Conservation (phyloP, 1,140 invertebrate species). For the Drosophila yakuba region DNA sequence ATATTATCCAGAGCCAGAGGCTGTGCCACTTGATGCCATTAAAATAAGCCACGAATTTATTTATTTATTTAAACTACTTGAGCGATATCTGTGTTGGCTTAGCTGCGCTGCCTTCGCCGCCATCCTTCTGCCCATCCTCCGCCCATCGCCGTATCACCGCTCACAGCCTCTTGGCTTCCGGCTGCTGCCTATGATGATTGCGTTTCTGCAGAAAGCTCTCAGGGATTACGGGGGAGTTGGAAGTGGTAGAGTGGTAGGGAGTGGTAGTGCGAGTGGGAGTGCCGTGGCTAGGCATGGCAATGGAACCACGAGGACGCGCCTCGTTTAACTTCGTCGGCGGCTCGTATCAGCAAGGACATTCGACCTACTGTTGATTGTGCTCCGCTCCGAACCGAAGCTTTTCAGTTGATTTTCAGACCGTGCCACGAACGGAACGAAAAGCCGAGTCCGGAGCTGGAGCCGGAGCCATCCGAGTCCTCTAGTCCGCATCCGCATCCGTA, state of each 20-base stretch:
- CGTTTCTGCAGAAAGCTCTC: conserved; percentile 52
- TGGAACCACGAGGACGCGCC: conserved; percentile 7
- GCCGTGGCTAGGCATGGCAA: background rate
- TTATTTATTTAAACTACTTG: conserved; percentile 71
- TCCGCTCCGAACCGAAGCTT: conserved; percentile 58
- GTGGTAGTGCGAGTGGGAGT: background rate
- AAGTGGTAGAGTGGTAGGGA: too few species aligned
- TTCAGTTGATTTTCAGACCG: conserved; percentile 82
- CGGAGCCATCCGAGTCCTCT: conserved; percentile 19
- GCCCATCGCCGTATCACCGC: too few species aligned
- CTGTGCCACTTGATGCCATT: conserved; percentile 35
- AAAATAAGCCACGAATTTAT: conserved; percentile 58
- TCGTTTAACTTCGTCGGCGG: conserved; percentile 46
- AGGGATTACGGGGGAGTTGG: conserved; percentile 1
- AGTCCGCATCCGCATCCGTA: conserved; percentile 5
- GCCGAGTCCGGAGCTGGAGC: conserved; percentile 11
- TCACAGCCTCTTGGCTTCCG: conserved; percentile 6
- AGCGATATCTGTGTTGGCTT: conserved; percentile 59
- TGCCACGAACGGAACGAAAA: conserved; percentile 75
- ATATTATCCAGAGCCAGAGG: background rate
- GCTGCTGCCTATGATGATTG: conserved; percentile 33
- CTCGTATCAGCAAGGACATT: conserved; percentile 80
- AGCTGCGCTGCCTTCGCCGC: conserved; percentile 17
- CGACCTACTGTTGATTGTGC: conserved; percentile 80
- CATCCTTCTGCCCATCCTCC: background rate